These are phyloP conservation scores for Harpagus bidentatus DNA, from an alignment of 2,113 vertebrate genomes.

Conservation along the genomic window DNA sequence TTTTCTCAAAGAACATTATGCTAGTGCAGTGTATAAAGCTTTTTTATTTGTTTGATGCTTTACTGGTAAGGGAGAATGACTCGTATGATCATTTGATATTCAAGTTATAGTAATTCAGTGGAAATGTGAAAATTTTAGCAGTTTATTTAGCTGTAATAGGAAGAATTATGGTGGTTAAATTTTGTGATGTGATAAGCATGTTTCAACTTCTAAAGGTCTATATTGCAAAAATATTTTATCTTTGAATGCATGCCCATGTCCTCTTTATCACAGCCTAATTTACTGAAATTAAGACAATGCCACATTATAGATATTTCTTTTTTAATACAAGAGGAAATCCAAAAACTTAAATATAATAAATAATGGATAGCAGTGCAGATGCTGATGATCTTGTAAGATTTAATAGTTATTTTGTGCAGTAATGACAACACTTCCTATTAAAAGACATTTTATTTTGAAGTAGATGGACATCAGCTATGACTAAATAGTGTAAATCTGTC, in stretches of 20 bases:
- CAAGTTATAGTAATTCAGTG: background rate
- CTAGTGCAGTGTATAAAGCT: background rate
- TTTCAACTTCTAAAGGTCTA: background rate
- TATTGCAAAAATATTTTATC: background rate
- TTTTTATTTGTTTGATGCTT: background rate
- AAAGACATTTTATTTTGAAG: conserved; percentile 38
- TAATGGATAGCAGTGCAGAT: conserved; percentile 3
- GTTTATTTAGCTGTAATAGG: background rate
- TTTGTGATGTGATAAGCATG: background rate
- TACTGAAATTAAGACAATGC: conserved; percentile 5
- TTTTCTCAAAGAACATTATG: background rate
- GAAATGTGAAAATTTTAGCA: background rate
- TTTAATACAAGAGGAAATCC: background rate
- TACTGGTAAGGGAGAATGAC: background rate
- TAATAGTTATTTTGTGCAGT: conserved; percentile 28
- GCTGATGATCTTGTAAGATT: conserved; percentile 17
- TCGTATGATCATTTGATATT: background rate
- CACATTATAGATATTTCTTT: conserved; percentile 29
- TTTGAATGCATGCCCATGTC: background rate
- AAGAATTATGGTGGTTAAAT: background rate
- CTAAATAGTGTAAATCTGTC: background rate
- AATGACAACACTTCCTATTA: background rate
- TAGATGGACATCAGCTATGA: background rate
- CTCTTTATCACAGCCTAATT: background rate
- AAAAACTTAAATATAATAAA: conserved; percentile 8